Percentiles rank a stretch among this genome's conserved stretches.
Evolutionary conservation across 2,888 invertebrate genomes (phyloP).

Genomic region (Drosophila paramelanica): DNA sequence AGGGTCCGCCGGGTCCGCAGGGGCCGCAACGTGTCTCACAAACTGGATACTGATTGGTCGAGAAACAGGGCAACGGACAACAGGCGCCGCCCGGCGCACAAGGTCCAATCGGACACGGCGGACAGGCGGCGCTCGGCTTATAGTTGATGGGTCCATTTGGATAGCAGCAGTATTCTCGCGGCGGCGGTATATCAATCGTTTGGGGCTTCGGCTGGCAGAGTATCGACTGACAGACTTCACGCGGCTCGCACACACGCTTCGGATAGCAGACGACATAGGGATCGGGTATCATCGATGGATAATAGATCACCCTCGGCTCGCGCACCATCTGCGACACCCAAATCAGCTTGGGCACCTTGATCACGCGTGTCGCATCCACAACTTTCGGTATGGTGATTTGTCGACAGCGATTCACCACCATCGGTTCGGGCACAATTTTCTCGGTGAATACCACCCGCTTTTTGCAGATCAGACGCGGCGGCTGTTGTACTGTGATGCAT

Average conservation of each 20-base stretch:
- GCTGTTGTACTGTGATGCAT: constrained; percentile 31
- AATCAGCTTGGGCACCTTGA: constrained; percentile 27
- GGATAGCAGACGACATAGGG: constrained; percentile 37
- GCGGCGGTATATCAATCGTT: constrained; percentile 81
- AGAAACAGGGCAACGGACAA: constrained; percentile 64
- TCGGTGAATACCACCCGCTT: constrained; percentile 73
- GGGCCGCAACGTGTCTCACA: constrained; percentile 48
- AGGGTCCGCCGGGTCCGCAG: constrained; percentile 13
- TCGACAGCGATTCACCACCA: constrained; percentile 81
- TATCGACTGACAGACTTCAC: constrained; percentile 33
- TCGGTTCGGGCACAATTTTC: constrained; percentile 79
- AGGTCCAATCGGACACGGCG: constrained; percentile 43
- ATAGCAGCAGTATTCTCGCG: constrained; percentile 82
- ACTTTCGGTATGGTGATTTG: constrained; percentile 82
- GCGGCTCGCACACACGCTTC: constrained; percentile 27
- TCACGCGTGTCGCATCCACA: constrained; percentile 48
- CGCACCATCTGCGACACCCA: constrained; percentile 40
- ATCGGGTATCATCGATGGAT: constrained; percentile 36
- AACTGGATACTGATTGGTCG: constrained; percentile 31
- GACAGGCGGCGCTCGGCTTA: constrained; percentile 45
- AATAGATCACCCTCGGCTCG: constrained; percentile 31
- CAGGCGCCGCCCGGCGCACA: constrained; percentile 67
- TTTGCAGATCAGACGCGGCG: constrained; percentile 31
- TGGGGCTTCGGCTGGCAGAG: constrained; percentile 46
- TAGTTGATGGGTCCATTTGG: constrained; percentile 80